Conservation (phyloP, 2,888 invertebrate species). For the Enoplolaimus lenunculus region DNA sequence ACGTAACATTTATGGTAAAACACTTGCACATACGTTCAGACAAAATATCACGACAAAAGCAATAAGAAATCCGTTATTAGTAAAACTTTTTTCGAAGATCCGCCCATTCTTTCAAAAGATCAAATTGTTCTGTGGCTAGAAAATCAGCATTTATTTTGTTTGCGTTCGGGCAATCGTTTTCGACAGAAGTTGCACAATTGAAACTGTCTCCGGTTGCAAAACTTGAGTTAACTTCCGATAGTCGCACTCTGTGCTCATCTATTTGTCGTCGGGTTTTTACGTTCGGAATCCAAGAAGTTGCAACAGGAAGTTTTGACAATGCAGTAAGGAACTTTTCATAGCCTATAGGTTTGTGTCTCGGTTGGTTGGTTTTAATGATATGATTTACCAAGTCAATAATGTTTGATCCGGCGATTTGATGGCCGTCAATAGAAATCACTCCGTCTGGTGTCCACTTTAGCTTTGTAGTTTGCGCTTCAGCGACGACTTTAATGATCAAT, state of each 20-base stretch:
- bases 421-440: neutral
- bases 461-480: neutral
- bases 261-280: neutral
- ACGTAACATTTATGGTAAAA: no score
- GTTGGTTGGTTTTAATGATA: neutral
- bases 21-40: no score
- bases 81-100: no score
- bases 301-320: neutral
- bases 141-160: no score
- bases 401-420: neutral
- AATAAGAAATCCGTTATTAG: no score
- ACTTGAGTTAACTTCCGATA: neutral
- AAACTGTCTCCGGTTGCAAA: neutral
- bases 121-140: no score
- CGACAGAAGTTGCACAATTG: no score
- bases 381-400: neutral
- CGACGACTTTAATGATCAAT: neutral
- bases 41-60: no score
- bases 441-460: neutral
- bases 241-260: no score
- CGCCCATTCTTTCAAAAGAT: no score
- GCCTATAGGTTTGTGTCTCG: neutral
- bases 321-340: neutral
- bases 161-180: no score
- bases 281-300: neutral